Base-by-base conservation (phyloP, 2,888 invertebrate species). In the Matsumyia berberina region DNA sequence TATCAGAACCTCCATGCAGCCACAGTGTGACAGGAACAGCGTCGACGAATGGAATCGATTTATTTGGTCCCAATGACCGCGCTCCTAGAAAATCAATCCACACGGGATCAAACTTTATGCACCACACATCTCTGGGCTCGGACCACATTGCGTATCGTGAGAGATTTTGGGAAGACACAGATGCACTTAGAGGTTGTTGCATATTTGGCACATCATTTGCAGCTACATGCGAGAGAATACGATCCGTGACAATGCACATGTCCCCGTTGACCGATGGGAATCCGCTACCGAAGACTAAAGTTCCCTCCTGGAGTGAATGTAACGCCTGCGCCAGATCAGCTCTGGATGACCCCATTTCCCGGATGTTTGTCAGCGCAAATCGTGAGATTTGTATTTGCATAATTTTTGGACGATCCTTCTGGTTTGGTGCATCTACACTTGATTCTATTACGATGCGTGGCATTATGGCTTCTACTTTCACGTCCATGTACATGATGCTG, bases 61-160 rank as follows among this genome's bases (percentile, higher is more conserved):
- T 95, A 89, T 94, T 94, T 74, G 94, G 93, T 0, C 96, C 96
- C 29, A 94, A 93, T 0, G 96, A 96, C 31, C 96, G 93, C 0
- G 96, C 96, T 5, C 97, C 97, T 83, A 95, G 93, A 91, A 98
- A 98, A 91, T 98, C 98, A 9, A 96, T 95, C 98, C 98, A 98
- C 64, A 98, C 93, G 0, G 98, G 98, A 90, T 98, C 98, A 46
- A 96, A 93, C 88, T 95, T 94, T 11, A 97, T 94, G 90, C 96
- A 97, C 96, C 98, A 98, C 9, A 98, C 95, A 88, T 96, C 95
- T 87, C 96, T 94, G n/a, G 95, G 95, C 90, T 97, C 97, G 0
- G 95, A 95, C 97, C 97, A 97, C 67, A 97, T 90, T 70, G 93
- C 88, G 88, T 94, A 94, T 0, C 92, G 89, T 73, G 91, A 89